These are phyloP conservation scores for Altica lythri DNA, from an alignment of 2,888 invertebrate genomes.

Conservation along the genomic window DNA sequence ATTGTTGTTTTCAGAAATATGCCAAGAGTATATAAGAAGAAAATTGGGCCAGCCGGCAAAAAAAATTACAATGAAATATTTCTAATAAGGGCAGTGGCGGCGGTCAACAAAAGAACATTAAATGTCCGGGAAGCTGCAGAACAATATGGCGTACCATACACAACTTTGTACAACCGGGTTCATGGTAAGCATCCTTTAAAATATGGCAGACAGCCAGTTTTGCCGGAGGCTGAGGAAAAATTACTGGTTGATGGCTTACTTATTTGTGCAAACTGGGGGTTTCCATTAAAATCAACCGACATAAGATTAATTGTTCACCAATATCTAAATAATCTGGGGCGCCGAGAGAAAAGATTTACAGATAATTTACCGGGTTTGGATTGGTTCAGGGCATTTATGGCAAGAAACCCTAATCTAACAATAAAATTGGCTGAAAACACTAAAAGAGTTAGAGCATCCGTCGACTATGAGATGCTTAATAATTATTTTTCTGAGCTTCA, in stretches of 20 bases:
- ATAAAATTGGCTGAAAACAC: slow-evolving; percentile 11
- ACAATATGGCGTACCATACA: slow-evolving; percentile 10
- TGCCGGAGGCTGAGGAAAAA: slow-evolving; percentile 1
- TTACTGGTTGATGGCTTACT: slow-evolving; percentile 1
- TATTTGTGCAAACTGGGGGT: slow-evolving; percentile 26
- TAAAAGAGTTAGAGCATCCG: slow-evolving; percentile 13
- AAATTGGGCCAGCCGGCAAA: too few species aligned
- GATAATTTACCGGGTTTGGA: slow-evolving; percentile 23
- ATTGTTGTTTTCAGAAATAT: too few species aligned
- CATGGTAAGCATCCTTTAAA: slow-evolving; percentile 10
- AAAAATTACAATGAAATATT: too few species aligned
- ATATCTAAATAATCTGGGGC: slow-evolving; percentile 27
- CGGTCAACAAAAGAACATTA: too few species aligned
- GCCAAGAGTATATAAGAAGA: too few species aligned
- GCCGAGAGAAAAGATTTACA: slow-evolving; percentile 15
- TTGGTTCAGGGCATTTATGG: slow-evolving; percentile 9
- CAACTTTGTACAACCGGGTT: slow-evolving; percentile 2
- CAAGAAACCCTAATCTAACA: background rate
- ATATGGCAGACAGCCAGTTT: slow-evolving; percentile 18
- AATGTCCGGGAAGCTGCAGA: too few species aligned
- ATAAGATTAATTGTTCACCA: slow-evolving; percentile 21
- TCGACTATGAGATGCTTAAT: slow-evolving; percentile 13
- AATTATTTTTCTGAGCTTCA: slow-evolving; percentile 17
- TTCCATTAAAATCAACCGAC: slow-evolving; percentile 23
- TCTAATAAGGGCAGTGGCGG: too few species aligned